Evolutionary conservation across 2,113 vertebrate genomes (phyloP).

Genomic region (Larimichthys crocea): DNA sequence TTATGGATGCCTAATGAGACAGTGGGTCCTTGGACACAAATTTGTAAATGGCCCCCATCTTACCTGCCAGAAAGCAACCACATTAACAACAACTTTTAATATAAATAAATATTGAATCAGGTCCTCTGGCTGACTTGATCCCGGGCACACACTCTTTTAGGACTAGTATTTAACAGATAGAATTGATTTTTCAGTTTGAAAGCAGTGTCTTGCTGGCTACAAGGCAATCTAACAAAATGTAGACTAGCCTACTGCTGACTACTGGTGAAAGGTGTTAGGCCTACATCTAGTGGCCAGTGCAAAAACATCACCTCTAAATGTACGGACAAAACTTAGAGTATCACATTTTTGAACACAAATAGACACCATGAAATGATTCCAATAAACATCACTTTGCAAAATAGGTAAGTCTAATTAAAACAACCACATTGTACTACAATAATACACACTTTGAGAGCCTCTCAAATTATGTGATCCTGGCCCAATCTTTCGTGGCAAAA

Average conservation of each 20-base stretch:
- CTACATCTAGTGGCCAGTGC: conserved; percentile 49
- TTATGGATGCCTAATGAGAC: neutral
- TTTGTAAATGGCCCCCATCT: neutral
- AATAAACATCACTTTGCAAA: neutral
- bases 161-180: neutral
- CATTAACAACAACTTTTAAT: no score
- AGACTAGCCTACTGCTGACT: neutral
- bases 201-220: no score
- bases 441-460: neutral
- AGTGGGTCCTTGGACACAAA: neutral
- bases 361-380: neutral
- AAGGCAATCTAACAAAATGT: neutral
- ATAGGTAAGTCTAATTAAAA: neutral
- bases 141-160: neutral
- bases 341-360: neutral
- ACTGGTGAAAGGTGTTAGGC: neutral
- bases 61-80: neutral
- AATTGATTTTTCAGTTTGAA: neutral
- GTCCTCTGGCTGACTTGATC: no score
- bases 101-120: no score
- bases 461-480: neutral
- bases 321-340: no score
- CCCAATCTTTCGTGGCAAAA: neutral
- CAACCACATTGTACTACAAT: neutral
- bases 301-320: neutral